Conservation (phyloP, 2,113 vertebrate genomes). For the Grus americana region DNA sequence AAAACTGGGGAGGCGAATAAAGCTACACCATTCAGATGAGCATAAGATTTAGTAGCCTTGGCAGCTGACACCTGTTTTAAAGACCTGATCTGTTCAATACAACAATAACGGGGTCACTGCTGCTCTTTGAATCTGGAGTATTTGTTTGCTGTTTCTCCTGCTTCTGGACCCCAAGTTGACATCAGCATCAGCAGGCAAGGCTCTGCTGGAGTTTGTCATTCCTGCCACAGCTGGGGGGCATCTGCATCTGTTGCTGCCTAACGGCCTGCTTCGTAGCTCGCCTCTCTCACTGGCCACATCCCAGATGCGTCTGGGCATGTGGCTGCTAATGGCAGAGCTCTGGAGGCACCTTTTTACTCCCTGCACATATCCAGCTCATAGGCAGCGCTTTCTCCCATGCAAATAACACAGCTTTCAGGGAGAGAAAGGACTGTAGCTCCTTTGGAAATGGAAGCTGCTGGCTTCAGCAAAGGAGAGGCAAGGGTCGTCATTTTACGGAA, state of each 20-base stretch:
- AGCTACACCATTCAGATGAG: background rate
- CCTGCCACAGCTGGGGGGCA: background rate
- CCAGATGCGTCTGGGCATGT: too few relatives aligned
- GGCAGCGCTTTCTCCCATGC: background rate
- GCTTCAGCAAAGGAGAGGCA: background rate
- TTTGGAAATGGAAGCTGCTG: background rate
- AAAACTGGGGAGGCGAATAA: background rate
- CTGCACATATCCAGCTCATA: background rate
- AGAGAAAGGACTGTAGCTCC: background rate
- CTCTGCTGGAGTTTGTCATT: background rate
- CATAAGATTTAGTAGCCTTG: background rate
- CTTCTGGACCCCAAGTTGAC: background rate
- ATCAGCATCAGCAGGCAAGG: background rate
- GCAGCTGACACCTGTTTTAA: background rate
- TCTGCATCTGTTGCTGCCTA: background rate
- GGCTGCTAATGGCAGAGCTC: background rate
- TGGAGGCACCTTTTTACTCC: background rate
- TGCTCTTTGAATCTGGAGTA: background rate
- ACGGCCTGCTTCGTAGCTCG: accelerated
- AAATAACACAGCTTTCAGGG: background rate
- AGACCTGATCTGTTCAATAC: accelerated
- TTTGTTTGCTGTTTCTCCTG: background rate
- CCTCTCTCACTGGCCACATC: background rate
- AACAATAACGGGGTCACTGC: background rate
- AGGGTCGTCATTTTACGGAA: background rate